A percentile compares a stretch with the other conserved stretches of the same genome.
Evolutionary conservation across 2,113 vertebrate genomes (phyloP).

Genomic region (Odobenus rosmarus): DNA sequence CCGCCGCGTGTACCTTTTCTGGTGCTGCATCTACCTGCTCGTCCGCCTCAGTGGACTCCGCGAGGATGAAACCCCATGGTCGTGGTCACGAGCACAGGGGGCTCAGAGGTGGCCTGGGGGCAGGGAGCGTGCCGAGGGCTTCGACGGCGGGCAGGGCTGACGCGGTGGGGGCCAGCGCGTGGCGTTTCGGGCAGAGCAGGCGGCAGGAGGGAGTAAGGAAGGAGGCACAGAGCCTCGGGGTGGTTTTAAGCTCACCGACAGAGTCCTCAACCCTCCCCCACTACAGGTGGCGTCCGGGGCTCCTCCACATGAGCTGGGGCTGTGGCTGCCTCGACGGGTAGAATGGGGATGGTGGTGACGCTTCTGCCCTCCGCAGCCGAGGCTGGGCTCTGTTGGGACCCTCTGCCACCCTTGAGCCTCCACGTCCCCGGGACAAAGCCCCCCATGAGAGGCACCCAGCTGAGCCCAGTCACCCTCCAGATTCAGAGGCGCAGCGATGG

Average conservation of each 20-base stretch:
- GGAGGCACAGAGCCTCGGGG: neutral
- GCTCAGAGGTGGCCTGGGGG: too few species aligned
- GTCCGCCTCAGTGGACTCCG: neutral
- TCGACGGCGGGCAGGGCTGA: rapidly evolving
- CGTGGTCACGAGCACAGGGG: neutral
- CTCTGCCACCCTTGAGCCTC: too few species aligned
- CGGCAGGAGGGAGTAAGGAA: neutral
- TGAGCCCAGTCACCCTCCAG: neutral
- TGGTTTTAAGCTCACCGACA: neutral
- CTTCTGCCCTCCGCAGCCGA: neutral
- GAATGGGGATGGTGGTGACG: neutral
- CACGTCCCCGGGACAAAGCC: neutral
- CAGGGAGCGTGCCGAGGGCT: neutral
- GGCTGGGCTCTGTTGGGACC: neutral
- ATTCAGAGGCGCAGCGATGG: neutral
- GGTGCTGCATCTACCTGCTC: neutral
- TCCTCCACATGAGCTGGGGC: neutral
- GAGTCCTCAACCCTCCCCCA: neutral
- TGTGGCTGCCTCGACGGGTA: neutral
- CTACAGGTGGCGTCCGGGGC: rapidly evolving
- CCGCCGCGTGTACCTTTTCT: neutral
- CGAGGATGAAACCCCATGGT: neutral
- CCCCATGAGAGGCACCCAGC: rapidly evolving
- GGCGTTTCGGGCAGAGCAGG: neutral
- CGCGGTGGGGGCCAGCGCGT: neutral